Percentiles rank a stretch among this genome's conserved stretches.
Conservation (phyloP, 2,888 invertebrate species). For the Hanleya hanleyi region DNA sequence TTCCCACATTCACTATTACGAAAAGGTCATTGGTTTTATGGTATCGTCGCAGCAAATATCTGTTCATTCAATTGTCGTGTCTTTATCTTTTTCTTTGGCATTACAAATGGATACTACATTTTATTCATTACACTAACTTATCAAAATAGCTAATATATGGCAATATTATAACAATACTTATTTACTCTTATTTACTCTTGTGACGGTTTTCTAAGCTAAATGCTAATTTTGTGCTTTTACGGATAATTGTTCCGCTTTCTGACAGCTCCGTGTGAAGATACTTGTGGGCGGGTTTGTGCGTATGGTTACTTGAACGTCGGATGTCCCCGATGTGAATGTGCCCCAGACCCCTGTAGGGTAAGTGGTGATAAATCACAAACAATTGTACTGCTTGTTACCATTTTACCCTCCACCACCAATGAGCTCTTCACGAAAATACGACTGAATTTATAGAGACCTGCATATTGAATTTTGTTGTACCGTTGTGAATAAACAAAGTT, state of each 20-base stretch:
- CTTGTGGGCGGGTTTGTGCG: not conserved
- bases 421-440: too few species aligned
- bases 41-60: not conserved
- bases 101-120: not conserved
- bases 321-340: constrained; percentile 7
- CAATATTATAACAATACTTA: not conserved
- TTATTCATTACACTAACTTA: not conserved
- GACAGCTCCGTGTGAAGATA: not conserved
- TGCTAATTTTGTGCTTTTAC: not conserved
- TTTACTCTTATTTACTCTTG: not conserved
- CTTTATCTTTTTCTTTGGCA: not conserved
- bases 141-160: not conserved
- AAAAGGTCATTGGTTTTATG: too few species aligned
- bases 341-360: constrained; percentile 5
- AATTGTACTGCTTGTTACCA: too few species aligned
- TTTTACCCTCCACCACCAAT: too few species aligned
- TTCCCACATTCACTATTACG: too few species aligned
- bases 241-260: not conserved
- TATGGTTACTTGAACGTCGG: constrained; percentile 5
- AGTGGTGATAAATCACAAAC: too few species aligned
- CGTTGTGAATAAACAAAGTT: too few species aligned
- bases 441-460: too few species aligned
- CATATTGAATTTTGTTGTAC: too few species aligned
- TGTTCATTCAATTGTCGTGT: not conserved
- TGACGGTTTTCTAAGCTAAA: not conserved